Base-by-base conservation (phyloP, 35 echinoderm and acorn worm species). In the Chiridota heheva region DNA sequence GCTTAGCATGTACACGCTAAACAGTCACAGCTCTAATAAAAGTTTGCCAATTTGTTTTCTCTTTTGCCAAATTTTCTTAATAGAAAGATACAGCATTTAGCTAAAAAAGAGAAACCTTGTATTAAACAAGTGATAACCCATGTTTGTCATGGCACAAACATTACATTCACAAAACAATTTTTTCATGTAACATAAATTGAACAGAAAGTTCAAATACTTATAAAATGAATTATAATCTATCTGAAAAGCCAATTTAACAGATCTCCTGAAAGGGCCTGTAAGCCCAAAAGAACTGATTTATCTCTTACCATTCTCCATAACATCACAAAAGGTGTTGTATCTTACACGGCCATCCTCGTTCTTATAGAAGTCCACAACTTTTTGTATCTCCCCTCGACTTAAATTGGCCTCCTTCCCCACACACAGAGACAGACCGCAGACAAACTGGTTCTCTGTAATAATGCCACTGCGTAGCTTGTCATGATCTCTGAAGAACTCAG, bases 281-380 rank as follows among this genome's bases (percentile, higher is more conserved):
- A n/a, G n/a, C n/a, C n/a, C n/a, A n/a, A n/a, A n/a, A n/a, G n/a
- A n/a, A n/a, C n/a, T n/a, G n/a, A n/a, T n/a, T n/a, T n/a, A n/a
- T n/a, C n/a, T n/a, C 86, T 88, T 73, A 97, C 93, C 93, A 88
- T 97, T 97, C 82, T 97, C 93, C 93, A 97, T 97, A 37, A 83
- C 45, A 59, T 97, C 83, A 74, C 93, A 97, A 74, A 97, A 97
- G 17, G 83, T 80, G 73, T 91, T 91, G 84, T 97, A 91, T 28
- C 82, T 29, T 7, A 97, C 93, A 48, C 93, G 77, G 18, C 93
- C 84, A 36, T 97, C 93, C n/a, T 70, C 31, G 18, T 58, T 84
- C 70, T 88, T 88, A 67, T 97, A 97, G 48, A 77, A 81, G 39
- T 97, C 86, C 0, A 87, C 88, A 6, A 97, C n/a, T 51, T 91